Evolutionary conservation across 2,113 vertebrate genomes (phyloP).

Genomic region (Chionodraco myersi): DNA sequence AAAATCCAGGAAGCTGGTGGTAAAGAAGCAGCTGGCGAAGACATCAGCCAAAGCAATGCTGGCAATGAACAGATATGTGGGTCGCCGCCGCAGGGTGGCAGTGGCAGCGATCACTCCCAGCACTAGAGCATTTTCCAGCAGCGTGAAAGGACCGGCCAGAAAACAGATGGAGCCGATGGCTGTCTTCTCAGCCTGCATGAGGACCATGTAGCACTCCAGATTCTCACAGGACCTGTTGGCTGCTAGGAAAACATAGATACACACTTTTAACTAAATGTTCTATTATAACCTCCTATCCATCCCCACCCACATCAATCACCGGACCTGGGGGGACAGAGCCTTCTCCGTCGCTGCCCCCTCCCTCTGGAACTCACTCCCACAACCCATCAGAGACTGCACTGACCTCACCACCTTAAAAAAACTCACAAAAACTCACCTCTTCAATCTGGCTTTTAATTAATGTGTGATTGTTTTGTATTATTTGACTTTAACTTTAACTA

Average conservation of each 20-base stretch:
- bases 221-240: conserved; percentile 55
- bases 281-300: too few species aligned
- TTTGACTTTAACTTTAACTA: too few species aligned
- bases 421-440: too few species aligned
- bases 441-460: too few species aligned
- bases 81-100: conserved; percentile 81
- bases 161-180: conserved; percentile 86
- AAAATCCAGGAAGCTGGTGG: conserved; percentile 89
- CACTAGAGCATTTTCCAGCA: conserved; percentile 88
- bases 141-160: conserved; percentile 86
- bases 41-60: conserved; percentile 91
- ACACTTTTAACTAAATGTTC: not conserved
- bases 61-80: conserved; percentile 92
- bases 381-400: too few species aligned
- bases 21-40: conserved; percentile 90
- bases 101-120: conserved; percentile 87
- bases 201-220: conserved; percentile 88
- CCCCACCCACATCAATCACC: too few species aligned
- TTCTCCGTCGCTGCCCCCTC: too few species aligned
- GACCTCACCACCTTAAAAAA: too few species aligned
- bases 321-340: too few species aligned
- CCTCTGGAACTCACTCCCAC: too few species aligned
- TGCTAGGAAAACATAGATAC: conserved; percentile 29
- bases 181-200: conserved; percentile 75
- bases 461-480: too few species aligned